Conservation (phyloP, 2,797 vertebrate genomes). For the Premnoplex brunnescens region DNA sequence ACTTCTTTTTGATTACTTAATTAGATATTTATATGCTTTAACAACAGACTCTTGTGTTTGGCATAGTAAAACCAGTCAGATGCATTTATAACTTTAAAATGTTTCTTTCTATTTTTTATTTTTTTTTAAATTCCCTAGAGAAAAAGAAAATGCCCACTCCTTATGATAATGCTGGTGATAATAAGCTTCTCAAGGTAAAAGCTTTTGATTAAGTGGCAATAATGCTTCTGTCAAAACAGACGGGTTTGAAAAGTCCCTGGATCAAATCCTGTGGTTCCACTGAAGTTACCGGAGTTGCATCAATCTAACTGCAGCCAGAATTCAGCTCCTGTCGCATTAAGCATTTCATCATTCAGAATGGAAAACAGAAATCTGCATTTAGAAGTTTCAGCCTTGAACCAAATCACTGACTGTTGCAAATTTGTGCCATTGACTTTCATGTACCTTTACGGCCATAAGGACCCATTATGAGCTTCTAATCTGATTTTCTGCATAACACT, state of each 20-base stretch:
- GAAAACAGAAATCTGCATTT: constrained; percentile 36
- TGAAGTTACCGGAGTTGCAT: background rate
- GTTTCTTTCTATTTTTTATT: background rate
- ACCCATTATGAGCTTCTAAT: constrained; percentile 10
- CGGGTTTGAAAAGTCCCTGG: background rate
- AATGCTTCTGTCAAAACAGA: background rate
- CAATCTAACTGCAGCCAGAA: background rate
- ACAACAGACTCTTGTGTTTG: background rate
- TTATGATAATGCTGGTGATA: background rate
- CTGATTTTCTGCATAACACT: constrained; percentile 39
- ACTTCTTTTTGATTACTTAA: background rate
- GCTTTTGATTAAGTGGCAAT: background rate
- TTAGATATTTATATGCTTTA: background rate
- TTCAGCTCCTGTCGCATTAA: background rate
- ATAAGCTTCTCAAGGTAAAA: background rate
- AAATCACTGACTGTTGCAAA: constrained; percentile 24
- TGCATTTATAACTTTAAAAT: background rate
- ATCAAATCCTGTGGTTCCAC: background rate
- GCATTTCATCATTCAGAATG: background rate
- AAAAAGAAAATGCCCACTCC: background rate
- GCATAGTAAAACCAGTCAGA: background rate
- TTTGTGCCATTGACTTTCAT: constrained; percentile 24
- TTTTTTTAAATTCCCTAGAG: background rate
- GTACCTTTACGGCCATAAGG: background rate
- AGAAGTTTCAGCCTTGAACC: background rate